A percentile compares a stretch with the other conserved stretches of the same genome.
These are phyloP conservation scores for Emydura subglobosa DNA, from an alignment of 2,113 vertebrate species.

Conservation along the genomic window DNA sequence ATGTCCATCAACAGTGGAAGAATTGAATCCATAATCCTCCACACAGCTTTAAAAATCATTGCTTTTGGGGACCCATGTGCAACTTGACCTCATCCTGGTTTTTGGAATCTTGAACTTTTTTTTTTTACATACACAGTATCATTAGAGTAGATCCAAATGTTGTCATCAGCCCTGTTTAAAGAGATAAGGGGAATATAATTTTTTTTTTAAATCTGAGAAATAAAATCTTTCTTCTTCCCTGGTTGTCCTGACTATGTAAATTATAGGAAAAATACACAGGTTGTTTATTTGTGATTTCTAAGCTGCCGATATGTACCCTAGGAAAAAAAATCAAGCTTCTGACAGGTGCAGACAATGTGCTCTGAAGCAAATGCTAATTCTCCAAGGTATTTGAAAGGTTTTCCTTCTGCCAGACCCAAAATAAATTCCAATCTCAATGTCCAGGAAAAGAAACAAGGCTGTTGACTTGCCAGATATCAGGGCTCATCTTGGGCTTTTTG, in stretches of 20 bases:
- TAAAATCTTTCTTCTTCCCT: constrained; percentile 49
- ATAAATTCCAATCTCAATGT: constrained; percentile 56
- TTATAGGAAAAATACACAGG: constrained; percentile 51
- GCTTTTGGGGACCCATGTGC: constrained; percentile 23
- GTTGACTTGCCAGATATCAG: constrained; percentile 49
- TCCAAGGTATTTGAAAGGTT: constrained; percentile 27
- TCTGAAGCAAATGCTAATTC: constrained; percentile 58
- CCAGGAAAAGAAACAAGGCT: constrained; percentile 59
- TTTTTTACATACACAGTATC: constrained; percentile 35
- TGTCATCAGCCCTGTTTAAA: constrained; percentile 37
- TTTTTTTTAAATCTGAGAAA: constrained; percentile 34
- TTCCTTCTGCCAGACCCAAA: constrained; percentile 61
- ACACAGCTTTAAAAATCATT: constrained; percentile 16
- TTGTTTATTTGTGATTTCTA: constrained; percentile 67
- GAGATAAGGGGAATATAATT: constrained; percentile 26
- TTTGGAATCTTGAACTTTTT: constrained; percentile 61
- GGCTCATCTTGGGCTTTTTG: not conserved
- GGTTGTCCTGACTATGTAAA: constrained; percentile 41
- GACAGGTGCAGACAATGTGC: constrained; percentile 62
- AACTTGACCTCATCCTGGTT: constrained; percentile 31
- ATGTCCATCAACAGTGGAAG: not conserved
- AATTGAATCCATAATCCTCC: not conserved
- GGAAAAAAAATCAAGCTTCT: constrained; percentile 56
- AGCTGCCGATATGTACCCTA: constrained; percentile 65
- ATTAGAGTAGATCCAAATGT: constrained; percentile 20